Conservation (phyloP, 2,113 vertebrate species). For the Saguinus midas region DNA sequence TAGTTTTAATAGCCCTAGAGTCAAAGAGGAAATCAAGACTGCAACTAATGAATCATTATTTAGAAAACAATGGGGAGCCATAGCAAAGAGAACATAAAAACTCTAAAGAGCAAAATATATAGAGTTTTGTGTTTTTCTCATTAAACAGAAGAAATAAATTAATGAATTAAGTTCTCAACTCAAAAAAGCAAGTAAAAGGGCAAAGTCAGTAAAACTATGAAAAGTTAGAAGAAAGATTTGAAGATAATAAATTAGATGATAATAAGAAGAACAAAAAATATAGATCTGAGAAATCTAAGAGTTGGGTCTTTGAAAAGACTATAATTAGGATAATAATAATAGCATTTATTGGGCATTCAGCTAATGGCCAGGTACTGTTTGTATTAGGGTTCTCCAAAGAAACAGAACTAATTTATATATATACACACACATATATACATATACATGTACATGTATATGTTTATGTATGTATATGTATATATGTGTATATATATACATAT, state of each 20-base stretch:
- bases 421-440: too few relatives aligned
- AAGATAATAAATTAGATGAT: conserved; percentile 46
- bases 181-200: conserved; percentile 23
- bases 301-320: conserved; percentile 19
- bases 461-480: too few relatives aligned
- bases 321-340: not conserved
- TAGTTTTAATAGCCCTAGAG: conserved; percentile 27
- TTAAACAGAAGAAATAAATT: conserved; percentile 61
- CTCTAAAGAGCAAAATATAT: conserved; percentile 17
- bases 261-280: conserved; percentile 44
- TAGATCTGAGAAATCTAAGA: conserved; percentile 1
- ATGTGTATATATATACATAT: too few relatives aligned
- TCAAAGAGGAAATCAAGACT: conserved; percentile 56
- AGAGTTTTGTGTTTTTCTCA: conserved; percentile 53
- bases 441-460: too few relatives aligned
- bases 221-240: conserved; percentile 41
- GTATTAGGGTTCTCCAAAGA: not conserved
- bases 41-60: conserved; percentile 51
- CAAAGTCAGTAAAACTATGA: conserved; percentile 10
- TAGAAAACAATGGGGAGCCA: conserved; percentile 43
- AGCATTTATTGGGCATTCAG: not conserved
- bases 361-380: not conserved
- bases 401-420: not conserved
- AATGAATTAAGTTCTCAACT: conserved; percentile 21
- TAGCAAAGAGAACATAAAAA: conserved; percentile 47